A percentile compares a stretch with the other conserved stretches of the same genome.
Conservation (phyloP, 2,888 invertebrate genomes). For the Andrena flavipes region DNA sequence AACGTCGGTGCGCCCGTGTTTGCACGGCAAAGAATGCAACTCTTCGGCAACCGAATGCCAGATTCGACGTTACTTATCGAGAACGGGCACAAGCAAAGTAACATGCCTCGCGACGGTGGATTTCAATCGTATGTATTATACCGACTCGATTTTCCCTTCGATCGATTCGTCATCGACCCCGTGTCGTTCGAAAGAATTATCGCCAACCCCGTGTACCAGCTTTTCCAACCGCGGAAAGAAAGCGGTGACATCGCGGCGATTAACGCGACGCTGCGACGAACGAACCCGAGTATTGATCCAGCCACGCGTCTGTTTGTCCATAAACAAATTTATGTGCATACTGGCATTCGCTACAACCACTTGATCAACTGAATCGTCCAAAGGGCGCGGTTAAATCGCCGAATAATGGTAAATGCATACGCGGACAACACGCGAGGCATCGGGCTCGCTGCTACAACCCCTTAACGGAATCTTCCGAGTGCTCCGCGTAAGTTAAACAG, state of each 20-base stretch:
- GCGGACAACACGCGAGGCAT: slow-evolving; percentile 17
- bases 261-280: not conserved
- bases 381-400: slow-evolving; percentile 37
- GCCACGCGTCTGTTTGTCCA: slow-evolving; percentile 13
- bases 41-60: not conserved
- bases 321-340: slow-evolving; percentile 40
- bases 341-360: not conserved
- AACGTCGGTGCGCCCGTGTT: not conserved
- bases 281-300: slow-evolving; percentile 15
- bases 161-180: slow-evolving; percentile 34
- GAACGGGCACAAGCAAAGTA: slow-evolving; percentile 24
- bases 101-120: slow-evolving; percentile 61
- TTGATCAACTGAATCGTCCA: slow-evolving; percentile 22
- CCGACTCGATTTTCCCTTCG: slow-evolving; percentile 30
- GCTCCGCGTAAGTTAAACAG: slow-evolving; percentile 27
- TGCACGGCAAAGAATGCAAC: not conserved
- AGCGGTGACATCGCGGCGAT: slow-evolving; percentile 5
- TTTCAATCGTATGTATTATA: slow-evolving; percentile 66
- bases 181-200: slow-evolving; percentile 36
- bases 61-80: not conserved
- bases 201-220: slow-evolving; percentile 5
- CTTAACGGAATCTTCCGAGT: slow-evolving; percentile 36
- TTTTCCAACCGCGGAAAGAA: not conserved
- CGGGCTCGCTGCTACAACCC: not conserved
- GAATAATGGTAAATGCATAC: not conserved